A percentile compares a stretch with the other conserved stretches of the same genome.
Evolutionary conservation across 2,113 vertebrate species (phyloP).

Genomic region (Trogon surrucura): DNA sequence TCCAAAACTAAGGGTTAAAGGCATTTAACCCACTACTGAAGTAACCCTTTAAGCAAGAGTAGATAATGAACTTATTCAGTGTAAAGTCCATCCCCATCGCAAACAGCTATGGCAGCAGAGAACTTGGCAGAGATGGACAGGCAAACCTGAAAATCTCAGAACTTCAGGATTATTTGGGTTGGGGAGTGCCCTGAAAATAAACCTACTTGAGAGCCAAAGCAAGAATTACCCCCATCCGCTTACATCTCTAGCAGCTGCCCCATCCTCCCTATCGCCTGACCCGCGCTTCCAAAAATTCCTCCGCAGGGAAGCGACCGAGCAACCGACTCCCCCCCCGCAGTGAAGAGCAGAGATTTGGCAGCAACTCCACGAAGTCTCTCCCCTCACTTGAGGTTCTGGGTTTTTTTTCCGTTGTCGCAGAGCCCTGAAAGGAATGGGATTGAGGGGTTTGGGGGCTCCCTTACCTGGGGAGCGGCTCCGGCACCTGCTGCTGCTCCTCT

Average conservation of each 20-base stretch:
- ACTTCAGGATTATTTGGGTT: background rate
- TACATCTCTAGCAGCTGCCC: background rate
- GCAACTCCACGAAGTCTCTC: background rate
- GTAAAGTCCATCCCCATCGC: background rate
- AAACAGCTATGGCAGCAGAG: background rate
- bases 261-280: background rate
- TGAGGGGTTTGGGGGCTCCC: background rate
- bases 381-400: too few species aligned
- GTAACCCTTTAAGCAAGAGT: background rate
- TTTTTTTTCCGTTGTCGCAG: too few species aligned
- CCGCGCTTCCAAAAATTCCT: background rate
- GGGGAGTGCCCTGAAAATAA: background rate
- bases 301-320: background rate
- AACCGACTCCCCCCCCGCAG: fast-evolving
- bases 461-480: constrained; percentile 25
- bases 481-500: constrained; percentile 12
- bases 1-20: background rate
- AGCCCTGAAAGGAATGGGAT: too few species aligned
- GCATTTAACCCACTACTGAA: background rate
- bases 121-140: background rate
- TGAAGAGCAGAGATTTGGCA: background rate
- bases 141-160: background rate
- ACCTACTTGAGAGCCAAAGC: background rate
- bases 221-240: background rate
- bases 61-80: background rate